phyloP scores from a whole-genome alignment of 2,113 vertebrate species.

The Heloderma charlesbogerti region DNA sequence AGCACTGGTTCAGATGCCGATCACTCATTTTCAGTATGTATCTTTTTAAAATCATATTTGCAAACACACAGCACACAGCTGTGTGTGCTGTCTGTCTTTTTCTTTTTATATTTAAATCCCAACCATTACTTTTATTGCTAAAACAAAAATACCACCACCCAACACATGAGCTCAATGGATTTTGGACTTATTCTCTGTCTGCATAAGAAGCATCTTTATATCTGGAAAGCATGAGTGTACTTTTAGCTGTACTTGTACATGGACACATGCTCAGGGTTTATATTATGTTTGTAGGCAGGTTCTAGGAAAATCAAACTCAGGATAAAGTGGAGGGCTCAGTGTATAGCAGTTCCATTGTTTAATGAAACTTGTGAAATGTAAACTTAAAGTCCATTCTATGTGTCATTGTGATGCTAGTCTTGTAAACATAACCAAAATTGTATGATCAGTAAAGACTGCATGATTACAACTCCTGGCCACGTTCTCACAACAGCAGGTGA shows the following conservation, averaged over 20 bases:
- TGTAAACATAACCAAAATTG: neutral
- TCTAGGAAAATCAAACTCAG: neutral
- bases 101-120: too few relatives aligned
- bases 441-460: neutral
- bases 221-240: neutral
- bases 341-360: neutral
- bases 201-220: neutral
- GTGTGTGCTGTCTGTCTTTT: neutral
- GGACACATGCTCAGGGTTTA: neutral
- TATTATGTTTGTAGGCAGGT: neutral
- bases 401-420: neutral
- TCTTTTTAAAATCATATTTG: neutral
- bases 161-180: too few relatives aligned
- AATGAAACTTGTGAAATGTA: neutral
- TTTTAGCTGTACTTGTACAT: neutral
- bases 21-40: neutral
- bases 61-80: rapidly evolving
- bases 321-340: neutral
- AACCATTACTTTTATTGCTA: neutral
- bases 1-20: neutral
- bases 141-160: neutral
- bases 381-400: neutral
- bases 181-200: neutral
- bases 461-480: neutral
- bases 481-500: neutral